Percentiles rank a stretch among this genome's conserved stretches.
Conservation (phyloP, 2,797 vertebrate genomes). For the Melanotaenia boesemani region DNA sequence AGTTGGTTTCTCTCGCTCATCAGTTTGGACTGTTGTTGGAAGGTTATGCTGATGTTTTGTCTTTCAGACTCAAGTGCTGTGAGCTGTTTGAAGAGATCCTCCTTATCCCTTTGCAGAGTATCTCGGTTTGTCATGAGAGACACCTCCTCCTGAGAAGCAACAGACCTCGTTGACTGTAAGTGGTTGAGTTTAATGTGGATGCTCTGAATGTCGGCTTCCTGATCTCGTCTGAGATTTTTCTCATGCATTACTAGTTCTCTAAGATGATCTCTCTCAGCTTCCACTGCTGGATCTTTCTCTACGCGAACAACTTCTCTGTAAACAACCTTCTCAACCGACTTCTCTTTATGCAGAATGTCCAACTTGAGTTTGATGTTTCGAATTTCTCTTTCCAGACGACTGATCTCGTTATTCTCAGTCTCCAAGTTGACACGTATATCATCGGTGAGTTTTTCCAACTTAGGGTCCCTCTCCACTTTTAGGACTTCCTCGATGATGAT, state of each 20-base stretch:
- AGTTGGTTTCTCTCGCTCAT: slow-evolving; percentile 86
- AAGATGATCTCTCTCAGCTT: slow-evolving; percentile 86
- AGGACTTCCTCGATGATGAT: slow-evolving; percentile 94
- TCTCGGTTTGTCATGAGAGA: slow-evolving; percentile 79
- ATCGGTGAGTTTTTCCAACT: slow-evolving; percentile 85
- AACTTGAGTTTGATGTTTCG: slow-evolving; percentile 86
- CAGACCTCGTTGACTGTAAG: slow-evolving; percentile 81
- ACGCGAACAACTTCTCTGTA: slow-evolving; percentile 95
- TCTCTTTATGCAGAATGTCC: slow-evolving; percentile 90
- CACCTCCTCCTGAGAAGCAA: slow-evolving; percentile 84
- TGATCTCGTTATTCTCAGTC: slow-evolving; percentile 81
- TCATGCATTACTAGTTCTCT: slow-evolving; percentile 88
- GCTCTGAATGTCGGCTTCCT: slow-evolving; percentile 84
- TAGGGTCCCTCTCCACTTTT: slow-evolving; percentile 92
- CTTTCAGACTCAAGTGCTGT: slow-evolving; percentile 84
- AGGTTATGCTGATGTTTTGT: slow-evolving; percentile 83
- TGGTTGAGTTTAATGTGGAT: slow-evolving; percentile 82
- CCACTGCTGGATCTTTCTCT: slow-evolving; percentile 90
- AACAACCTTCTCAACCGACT: slow-evolving; percentile 91
- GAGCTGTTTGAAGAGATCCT: slow-evolving; percentile 83
- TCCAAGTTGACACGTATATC: slow-evolving; percentile 83
- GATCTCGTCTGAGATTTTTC: slow-evolving; percentile 82
- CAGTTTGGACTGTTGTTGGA: slow-evolving; percentile 88
- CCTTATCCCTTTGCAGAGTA: slow-evolving; percentile 83
- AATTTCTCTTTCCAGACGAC: slow-evolving; percentile 86